Evolutionary conservation across 2,113 vertebrate species (phyloP).

Genomic region (Desmodus rotundus): DNA sequence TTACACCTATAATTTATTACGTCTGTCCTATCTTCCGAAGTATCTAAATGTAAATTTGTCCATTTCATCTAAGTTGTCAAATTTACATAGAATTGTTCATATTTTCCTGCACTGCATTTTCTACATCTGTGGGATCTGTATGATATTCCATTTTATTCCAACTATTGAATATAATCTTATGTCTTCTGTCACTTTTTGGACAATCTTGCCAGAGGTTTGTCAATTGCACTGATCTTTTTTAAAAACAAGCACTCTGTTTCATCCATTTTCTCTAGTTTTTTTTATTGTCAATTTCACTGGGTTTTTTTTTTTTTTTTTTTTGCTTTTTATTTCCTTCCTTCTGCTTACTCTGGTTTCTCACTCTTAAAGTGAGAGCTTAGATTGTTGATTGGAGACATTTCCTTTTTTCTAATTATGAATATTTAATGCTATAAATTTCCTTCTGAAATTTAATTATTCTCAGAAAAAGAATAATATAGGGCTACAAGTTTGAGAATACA

Average conservation of each 20-base stretch:
- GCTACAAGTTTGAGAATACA: neutral
- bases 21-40: neutral
- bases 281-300: neutral
- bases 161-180: neutral
- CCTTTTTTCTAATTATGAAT: neutral
- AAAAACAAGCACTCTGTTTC: neutral
- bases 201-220: neutral
- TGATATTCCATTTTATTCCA: neutral
- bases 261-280: conserved; percentile 10
- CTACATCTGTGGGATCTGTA: neutral
- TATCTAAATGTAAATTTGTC: neutral
- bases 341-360: neutral
- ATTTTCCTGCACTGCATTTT: neutral
- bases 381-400: neutral
- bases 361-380: neutral
- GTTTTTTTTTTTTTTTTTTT: neutral
- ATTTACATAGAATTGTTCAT: neutral
- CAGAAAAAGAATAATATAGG: neutral
- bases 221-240: neutral
- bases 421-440: neutral
- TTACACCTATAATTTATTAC: neutral
- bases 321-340: neutral
- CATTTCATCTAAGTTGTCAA: conserved; percentile 7
- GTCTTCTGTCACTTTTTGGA: neutral
- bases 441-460: neutral